A percentile compares a stretch with the other conserved stretches of the same genome.
phyloP scores from a whole-genome alignment of 1,140 invertebrate genomes.

The Uloborus diversus region DNA sequence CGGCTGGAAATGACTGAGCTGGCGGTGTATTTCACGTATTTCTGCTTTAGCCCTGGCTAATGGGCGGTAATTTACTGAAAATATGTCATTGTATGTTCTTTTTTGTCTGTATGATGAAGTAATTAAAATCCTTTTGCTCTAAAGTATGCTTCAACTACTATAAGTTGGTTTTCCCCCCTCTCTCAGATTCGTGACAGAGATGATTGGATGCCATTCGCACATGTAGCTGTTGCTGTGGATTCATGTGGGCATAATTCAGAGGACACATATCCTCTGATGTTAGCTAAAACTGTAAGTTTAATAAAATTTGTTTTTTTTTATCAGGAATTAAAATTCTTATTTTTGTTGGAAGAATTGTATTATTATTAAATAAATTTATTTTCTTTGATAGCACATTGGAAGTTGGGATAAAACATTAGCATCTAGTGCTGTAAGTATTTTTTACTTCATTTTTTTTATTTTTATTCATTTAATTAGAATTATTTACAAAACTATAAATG shows the following conservation, averaged over 20 bases:
- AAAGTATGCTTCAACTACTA: too few species aligned
- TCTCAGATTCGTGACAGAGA: slow-evolving; percentile 73
- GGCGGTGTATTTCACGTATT: too few species aligned
- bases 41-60: too few species aligned
- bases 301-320: neutral
- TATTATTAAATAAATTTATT: neutral
- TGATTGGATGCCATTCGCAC: slow-evolving; percentile 93
- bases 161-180: too few species aligned
- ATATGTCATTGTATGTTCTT: too few species aligned
- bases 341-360: neutral
- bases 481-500: too few species aligned
- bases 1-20: too few species aligned
- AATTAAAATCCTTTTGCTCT: too few species aligned
- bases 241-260: slow-evolving; percentile 93
- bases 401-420: slow-evolving; percentile 43
- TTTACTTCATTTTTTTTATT: neutral
- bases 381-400: slow-evolving; percentile 24
- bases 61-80: too few species aligned
- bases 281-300: slow-evolving; percentile 82
- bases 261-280: slow-evolving; percentile 98
- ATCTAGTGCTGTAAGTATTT: slow-evolving; percentile 29
- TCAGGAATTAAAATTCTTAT: neutral
- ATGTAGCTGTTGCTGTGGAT: slow-evolving; percentile 95
- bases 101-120: too few species aligned
- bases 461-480: neutral